A percentile compares a stretch with the other conserved stretches of the same genome.
Conservation (phyloP, 1,140 invertebrate species). For the Drosophila orena region DNA sequence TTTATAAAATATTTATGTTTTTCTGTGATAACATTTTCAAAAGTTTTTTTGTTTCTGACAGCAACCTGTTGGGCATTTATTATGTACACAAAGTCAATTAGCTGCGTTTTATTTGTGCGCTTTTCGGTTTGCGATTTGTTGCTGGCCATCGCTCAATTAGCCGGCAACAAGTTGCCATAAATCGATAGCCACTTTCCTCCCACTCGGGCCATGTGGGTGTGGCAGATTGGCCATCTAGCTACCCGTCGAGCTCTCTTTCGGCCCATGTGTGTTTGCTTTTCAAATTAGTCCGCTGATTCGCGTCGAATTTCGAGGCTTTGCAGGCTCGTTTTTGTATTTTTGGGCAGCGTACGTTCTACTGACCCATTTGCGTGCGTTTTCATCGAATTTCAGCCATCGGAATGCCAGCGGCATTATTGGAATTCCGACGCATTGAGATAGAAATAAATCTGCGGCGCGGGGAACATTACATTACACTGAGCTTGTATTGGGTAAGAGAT, state of each 20-base stretch:
- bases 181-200: conserved; percentile 57
- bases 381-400: conserved; percentile 31
- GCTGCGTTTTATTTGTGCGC: conserved; percentile 54
- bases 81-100: conserved; percentile 65
- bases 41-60: conserved; percentile 60
- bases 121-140: conserved; percentile 56
- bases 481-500: conserved; percentile 13
- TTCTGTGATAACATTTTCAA: conserved; percentile 25
- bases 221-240: conserved; percentile 7
- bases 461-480: conserved; percentile 11
- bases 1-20: background rate
- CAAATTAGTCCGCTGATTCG: conserved; percentile 72
- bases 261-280: conserved; percentile 62
- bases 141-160: conserved; percentile 64
- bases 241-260: background rate
- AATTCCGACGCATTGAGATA: conserved; percentile 39
- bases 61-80: conserved; percentile 40
- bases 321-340: conserved; percentile 15
- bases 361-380: conserved; percentile 67
- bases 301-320: conserved; percentile 39
- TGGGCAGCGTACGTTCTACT: conserved; percentile 62
- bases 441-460: conserved; percentile 2
- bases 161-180: conserved; percentile 75
- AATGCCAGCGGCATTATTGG: conserved; percentile 42
- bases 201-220: conserved; percentile 30